A percentile compares a stretch with the other conserved stretches of the same genome.
phyloP scores from a whole-genome alignment of 2,888 invertebrate genomes.

The Apotomis turbidana region DNA sequence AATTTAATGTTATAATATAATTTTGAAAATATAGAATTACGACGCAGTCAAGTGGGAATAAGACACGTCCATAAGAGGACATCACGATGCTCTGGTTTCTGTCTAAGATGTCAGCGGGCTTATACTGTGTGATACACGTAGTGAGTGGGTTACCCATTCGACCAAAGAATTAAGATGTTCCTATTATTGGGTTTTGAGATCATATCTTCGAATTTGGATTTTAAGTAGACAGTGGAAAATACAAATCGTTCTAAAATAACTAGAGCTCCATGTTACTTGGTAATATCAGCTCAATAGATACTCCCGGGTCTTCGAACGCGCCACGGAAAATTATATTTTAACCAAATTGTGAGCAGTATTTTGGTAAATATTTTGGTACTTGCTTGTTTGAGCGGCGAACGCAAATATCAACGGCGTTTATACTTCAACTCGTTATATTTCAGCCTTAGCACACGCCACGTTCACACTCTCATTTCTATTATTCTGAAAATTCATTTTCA shows the following conservation, averaged over 20 bases:
- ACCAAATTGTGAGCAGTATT: conserved; percentile 80
- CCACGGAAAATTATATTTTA: conserved; percentile 77
- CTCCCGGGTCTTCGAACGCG: conserved; percentile 56
- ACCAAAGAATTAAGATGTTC: no score
- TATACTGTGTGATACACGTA: no score
- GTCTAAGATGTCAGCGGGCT: no score
- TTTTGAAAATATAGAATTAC: no score
- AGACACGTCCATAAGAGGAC: no score
- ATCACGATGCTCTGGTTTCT: no score
- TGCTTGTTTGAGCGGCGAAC: conserved; percentile 72
- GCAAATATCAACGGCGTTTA: conserved; percentile 56
- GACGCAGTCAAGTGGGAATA: no score
- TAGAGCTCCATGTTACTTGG: conserved; percentile 35
- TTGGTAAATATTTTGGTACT: conserved; percentile 80
- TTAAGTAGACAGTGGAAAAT: no score
- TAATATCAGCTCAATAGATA: conserved; percentile 61
- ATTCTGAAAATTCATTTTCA: not conserved
- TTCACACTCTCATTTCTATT: not conserved
- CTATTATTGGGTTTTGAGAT: no score
- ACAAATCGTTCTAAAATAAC: not conserved
- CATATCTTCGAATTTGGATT: no score
- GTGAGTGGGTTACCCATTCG: no score
- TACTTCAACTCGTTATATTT: conserved; percentile 20
- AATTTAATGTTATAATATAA: no score
- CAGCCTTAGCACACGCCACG: not conserved